Evolutionary conservation across 2,888 invertebrate species (phyloP), one percentile per base, ranked within the genome.

Genomic region (Boloria euphrosyne): DNA sequence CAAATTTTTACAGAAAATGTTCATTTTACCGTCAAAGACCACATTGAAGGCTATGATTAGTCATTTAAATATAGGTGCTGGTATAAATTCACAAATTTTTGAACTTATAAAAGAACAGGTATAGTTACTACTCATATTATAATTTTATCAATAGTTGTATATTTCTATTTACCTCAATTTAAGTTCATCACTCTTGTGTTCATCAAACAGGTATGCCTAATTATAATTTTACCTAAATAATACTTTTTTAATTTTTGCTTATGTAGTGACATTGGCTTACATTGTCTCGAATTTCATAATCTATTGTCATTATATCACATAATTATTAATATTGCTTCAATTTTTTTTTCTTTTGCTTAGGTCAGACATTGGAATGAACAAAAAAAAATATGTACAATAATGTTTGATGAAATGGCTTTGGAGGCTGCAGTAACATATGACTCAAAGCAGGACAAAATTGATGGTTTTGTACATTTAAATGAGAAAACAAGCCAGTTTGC

Each of bases 341-440:
- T 22, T 22, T 22, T 22, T 22, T 22, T 22, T 22, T 22, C 22
- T 22, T 22, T 22, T 22, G 22, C 22, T 22, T 22, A 44, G 44
- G 44, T 44, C 14, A 10, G 14, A 10, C 10, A 10, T 44, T 44
- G 44, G 44, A 10, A 10, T 13, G 4, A 44, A 13, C 10, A 44
- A 10, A 44, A 44, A 44, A 44, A 44, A 14, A 13, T 13, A 13
- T 44, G 44, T 14, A 13, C 44, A 44, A 44, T 75, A 17, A 60
- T 75, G 1, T 76, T 75, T 72, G 75, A 76, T 69, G 74, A 75
- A 66, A 61, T 75, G 0, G 52, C 73, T 3, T 43, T 76, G 0
- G 67, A 68, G 27, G 69, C 73, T 17, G 67, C 68, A 55, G 18
- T 76, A 0, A 71, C 62, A 10, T 75, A 61, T 69, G 53, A 54